Evolutionary conservation across 2,113 vertebrate species (phyloP), one percentile per base, ranked within the genome.

Genomic region (Siniperca knerii): DNA sequence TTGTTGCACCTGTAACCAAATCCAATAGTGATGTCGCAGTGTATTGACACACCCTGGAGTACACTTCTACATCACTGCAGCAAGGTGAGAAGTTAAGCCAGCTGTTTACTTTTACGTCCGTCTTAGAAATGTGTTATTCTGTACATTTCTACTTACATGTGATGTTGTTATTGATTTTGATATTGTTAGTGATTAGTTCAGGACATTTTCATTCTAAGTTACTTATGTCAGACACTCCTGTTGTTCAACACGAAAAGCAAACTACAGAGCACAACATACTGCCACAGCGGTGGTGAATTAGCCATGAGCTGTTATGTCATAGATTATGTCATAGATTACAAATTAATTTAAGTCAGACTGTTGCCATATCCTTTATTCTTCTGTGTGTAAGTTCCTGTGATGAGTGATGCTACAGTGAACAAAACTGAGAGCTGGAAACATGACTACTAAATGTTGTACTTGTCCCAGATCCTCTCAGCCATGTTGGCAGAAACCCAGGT

Each of bases 361-460:
- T 23, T 9, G 4, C 33, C 35, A 42, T 58, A 35, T 33, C 40
- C 33, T 60, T 54, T 46, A 52, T 62, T 62, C 2, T 76, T 82
- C 25, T 44, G 48, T 70, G 15, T 64, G 37, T 18, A 3, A 10
- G 58, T 75, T 76, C 67, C 54, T 60, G 65, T 77, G 72, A 33
- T 29, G 72, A 61, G 69, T 57, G 46, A 88, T 12, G 77, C 54
- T 35, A 25, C 57, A 67, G 79, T 60, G 61, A 75, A 81, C 58
- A 58, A 54, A 77, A 21, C 62, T 9, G 74, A 65, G 54, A 50
- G 23, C 69, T 82, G 76, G 58, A 75, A 77, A 69, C 52, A 77
- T 18, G 57, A 77, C 65, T 42, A 72, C 75, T 77, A 75, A 85
- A 81, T 84, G 61, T 62, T 75, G 46, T 78, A 33, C 58, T 77